A percentile compares a stretch with the other conserved stretches of the same genome.
Evolutionary conservation across 2,113 vertebrate genomes (phyloP).

Genomic region (Corythornis madagascariensis): DNA sequence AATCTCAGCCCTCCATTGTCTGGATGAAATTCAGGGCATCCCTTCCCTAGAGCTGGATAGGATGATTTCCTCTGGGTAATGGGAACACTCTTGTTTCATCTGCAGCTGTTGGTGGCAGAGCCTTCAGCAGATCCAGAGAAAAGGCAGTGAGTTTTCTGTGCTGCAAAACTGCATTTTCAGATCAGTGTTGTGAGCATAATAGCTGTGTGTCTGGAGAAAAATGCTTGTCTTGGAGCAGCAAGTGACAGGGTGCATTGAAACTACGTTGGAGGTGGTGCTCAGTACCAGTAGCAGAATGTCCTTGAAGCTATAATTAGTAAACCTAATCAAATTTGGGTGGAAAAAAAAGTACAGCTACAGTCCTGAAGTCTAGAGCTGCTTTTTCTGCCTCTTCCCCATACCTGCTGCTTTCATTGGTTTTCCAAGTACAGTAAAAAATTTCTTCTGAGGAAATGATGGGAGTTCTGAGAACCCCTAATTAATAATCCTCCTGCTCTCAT

Average conservation of each 20-base stretch:
- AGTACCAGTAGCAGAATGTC: not conserved
- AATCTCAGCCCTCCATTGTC: fast-evolving
- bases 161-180: not conserved
- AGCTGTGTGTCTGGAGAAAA: not conserved
- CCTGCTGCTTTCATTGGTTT: not conserved
- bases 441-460: not conserved
- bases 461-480: not conserved
- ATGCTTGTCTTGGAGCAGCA: not conserved
- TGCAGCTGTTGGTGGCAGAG: not conserved
- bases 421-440: not conserved
- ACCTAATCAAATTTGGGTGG: not conserved
- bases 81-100: not conserved
- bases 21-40: not conserved
- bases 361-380: not conserved
- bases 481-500: not conserved
- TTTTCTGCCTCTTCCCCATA: not conserved
- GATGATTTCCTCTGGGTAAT: not conserved
- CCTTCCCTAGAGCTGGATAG: not conserved
- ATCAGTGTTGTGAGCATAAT: fast-evolving
- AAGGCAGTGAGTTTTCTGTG: not conserved
- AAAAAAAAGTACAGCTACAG: not conserved
- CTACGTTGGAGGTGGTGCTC: not conserved
- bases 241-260: not conserved
- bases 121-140: not conserved
- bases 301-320: not conserved